These are phyloP conservation scores for Misgurnus anguillicaudatus DNA, from an alignment of 2,113 vertebrate species.

Conservation along the genomic window DNA sequence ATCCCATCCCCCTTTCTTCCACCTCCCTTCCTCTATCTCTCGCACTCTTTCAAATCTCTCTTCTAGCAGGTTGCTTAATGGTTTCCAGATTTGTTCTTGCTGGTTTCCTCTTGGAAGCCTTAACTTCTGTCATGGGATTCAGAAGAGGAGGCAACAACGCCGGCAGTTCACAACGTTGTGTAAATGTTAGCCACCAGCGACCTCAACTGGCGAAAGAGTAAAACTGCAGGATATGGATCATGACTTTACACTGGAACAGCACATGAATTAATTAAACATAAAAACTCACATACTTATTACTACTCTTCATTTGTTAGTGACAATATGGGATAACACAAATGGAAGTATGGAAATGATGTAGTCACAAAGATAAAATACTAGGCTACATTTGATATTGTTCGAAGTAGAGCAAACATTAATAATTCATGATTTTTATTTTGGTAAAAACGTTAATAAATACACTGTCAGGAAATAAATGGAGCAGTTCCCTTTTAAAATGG, in stretches of 20 bases:
- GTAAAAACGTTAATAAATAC: too few species aligned
- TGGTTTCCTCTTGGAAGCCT: constrained; percentile 66
- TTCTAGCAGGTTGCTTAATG: constrained; percentile 80
- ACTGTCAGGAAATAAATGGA: too few species aligned
- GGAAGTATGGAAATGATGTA: too few species aligned
- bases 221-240: background rate
- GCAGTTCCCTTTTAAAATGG: too few species aligned
- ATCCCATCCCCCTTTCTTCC: constrained; percentile 59
- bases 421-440: too few species aligned
- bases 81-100: constrained; percentile 78
- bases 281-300: too few species aligned
- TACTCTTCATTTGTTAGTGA: too few species aligned
- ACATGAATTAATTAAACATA: background rate
- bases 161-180: constrained; percentile 52
- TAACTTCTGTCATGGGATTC: constrained; percentile 75
- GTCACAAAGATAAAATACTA: too few species aligned
- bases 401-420: too few species aligned
- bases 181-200: constrained; percentile 60
- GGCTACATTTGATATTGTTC: too few species aligned
- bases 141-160: constrained; percentile 62
- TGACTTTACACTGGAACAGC: background rate
- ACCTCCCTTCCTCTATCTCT: constrained; percentile 22
- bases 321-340: too few species aligned
- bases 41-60: constrained; percentile 48
- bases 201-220: constrained; percentile 63